Evolutionary conservation across 2,113 vertebrate genomes (phyloP).

Genomic region (Nothocercus nigrocapillus): DNA sequence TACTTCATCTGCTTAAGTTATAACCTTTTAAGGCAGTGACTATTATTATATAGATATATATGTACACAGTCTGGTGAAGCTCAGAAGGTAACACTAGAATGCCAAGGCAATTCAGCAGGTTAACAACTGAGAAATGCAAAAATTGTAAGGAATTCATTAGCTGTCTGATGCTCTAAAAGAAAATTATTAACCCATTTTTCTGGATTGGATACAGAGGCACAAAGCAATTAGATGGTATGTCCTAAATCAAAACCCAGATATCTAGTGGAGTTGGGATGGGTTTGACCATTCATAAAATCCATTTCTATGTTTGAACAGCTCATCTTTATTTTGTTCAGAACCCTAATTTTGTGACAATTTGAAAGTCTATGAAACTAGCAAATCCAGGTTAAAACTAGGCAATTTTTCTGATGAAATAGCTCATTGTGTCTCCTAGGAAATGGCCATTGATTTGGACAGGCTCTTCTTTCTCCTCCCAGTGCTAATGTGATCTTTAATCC

Average conservation of each 20-base stretch:
- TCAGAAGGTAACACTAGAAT: neutral
- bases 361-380: neutral
- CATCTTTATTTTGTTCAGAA: neutral
- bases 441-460: neutral
- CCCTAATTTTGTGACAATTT: neutral
- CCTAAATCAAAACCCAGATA: neutral
- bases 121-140: neutral
- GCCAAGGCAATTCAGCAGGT: neutral
- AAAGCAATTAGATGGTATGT: neutral
- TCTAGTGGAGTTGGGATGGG: neutral
- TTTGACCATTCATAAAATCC: neutral
- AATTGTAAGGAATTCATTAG: neutral
- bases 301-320: neutral
- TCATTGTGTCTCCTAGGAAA: neutral
- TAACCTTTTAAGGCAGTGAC: neutral
- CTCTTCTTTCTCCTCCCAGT: neutral
- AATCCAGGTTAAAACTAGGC: neutral
- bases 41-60: neutral
- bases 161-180: neutral
- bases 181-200: neutral
- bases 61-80: neutral
- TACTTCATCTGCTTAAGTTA: neutral
- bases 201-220: neutral
- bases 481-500: neutral
- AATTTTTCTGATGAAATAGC: neutral